Evolutionary conservation across 2,888 invertebrate genomes (phyloP).

Genomic region (Sinotaia quadrata): DNA sequence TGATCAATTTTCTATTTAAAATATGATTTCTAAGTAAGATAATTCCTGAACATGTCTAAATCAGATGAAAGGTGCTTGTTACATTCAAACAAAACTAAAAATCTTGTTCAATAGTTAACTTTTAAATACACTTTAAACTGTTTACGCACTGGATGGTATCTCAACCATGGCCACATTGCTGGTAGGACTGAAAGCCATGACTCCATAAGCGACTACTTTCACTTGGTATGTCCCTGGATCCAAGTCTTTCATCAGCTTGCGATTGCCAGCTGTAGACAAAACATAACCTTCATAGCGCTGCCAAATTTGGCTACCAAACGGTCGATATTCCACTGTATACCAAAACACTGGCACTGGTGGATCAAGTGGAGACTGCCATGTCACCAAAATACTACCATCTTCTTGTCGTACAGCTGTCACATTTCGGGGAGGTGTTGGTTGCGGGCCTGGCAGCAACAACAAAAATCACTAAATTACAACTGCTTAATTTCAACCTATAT

Average conservation of each 20-base stretch:
- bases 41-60: too few relatives aligned
- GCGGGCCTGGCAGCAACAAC: slow-evolving; percentile 80
- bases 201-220: slow-evolving; percentile 54
- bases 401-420: slow-evolving; percentile 79
- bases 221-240: slow-evolving; percentile 49
- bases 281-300: slow-evolving; percentile 34
- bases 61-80: too few relatives aligned
- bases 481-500: too few relatives aligned
- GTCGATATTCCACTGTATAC: slow-evolving; percentile 62
- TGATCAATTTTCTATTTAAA: too few relatives aligned
- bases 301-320: slow-evolving; percentile 29
- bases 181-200: slow-evolving; percentile 54
- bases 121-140: neutral
- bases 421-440: slow-evolving; percentile 92
- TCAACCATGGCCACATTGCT: slow-evolving; percentile 48
- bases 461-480: neutral
- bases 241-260: slow-evolving; percentile 34
- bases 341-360: slow-evolving; percentile 59
- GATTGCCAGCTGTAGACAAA: slow-evolving; percentile 27
- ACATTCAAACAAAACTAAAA: neutral
- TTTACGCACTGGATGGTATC: slow-evolving; percentile 24
- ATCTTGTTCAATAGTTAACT: neutral
- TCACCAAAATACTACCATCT: slow-evolving; percentile 91
- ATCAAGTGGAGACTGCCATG: slow-evolving; percentile 70
- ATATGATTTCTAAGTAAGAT: too few relatives aligned